Evolutionary conservation across 2,888 invertebrate species (phyloP), one percentile per base, ranked within the genome.

Genomic region (Cistogaster globosa): DNA sequence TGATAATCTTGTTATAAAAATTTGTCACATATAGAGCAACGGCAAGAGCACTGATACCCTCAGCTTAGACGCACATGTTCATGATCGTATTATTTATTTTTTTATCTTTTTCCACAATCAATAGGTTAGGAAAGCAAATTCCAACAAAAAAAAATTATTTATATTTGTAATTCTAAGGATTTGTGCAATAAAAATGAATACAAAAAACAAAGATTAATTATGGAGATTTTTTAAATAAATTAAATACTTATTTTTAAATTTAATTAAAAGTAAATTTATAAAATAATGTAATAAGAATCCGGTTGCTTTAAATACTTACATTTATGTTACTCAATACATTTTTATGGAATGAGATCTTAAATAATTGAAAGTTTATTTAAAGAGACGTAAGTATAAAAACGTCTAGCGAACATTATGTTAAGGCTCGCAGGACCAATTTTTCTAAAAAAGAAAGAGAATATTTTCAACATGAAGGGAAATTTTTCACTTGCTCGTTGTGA

Each of bases 1-100:
- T 84, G 81, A 84, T 84, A 84, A 84, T 84, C 84, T 84, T 74
- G 84, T 81, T 81, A 84, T 74, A 72, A 81, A 84, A 84, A 84
- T 81, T 81, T 84, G 84, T 84, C 84, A 84, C 81, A 84, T 77
- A 63, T 84, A 78, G 84, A 84, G 84, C 84, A 84, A 57, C 20
- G 55, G 42, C 45, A 32, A 38, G 22, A 68, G 22, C 12, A n/a
- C 16, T 65, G 48, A 72, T 20, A 55, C 55, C 42, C 55, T 55
- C 45, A 51, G 53, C 32, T 63, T 45, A 82, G 68, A 69, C 75
- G 68, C 81, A 82, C 62, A 67, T 81, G 75, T 81, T 74, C 71
- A 79, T 72, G 79, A 72, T 68, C 77, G 68, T 68, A 68, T 77
- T 68, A 65, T 65, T 72, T 58, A 58, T 36, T 45, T 42, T 2